Evolutionary conservation across 2,888 invertebrate genomes (phyloP).

Genomic region (Nudaria mundana): DNA sequence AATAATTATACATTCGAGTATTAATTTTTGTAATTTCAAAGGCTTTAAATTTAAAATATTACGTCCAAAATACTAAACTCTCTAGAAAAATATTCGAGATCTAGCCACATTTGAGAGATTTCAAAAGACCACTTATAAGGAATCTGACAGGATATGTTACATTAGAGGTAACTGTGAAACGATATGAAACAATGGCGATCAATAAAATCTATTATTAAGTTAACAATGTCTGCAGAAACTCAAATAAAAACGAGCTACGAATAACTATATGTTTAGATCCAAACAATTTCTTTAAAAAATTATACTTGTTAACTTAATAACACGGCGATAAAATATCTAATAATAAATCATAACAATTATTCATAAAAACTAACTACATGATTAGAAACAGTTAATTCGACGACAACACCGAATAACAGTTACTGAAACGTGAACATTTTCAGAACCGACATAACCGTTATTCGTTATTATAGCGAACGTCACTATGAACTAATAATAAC

Average conservation of each 20-base stretch:
- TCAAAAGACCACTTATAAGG: conserved; percentile 3
- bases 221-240: conserved; percentile 3
- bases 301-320: conserved; percentile 10
- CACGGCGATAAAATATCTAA: conserved; percentile 5
- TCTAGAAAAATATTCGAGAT: conserved; percentile 16
- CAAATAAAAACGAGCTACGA: conserved; percentile 3
- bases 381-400: neutral
- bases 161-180: neutral
- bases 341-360: conserved; percentile 1
- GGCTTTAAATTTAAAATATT: conserved; percentile 11
- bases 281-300: conserved; percentile 2
- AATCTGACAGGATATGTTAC: conserved; percentile 5
- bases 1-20: conserved; percentile 10
- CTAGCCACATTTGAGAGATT: conserved; percentile 6
- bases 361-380: neutral
- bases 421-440: neutral
- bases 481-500: conserved; percentile 3
- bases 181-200: conserved; percentile 5
- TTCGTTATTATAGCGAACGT: neutral
- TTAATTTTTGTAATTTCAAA: conserved; percentile 9
- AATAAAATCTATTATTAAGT: conserved; percentile 3
- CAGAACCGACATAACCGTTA: neutral
- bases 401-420: neutral
- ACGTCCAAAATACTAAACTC: conserved; percentile 5
- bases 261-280: conserved; percentile 1